A percentile compares a stretch with the other conserved stretches of the same genome.
These are phyloP conservation scores for Capitulum mitella DNA, from an alignment of 2,888 invertebrate species.

Conservation along the genomic window DNA sequence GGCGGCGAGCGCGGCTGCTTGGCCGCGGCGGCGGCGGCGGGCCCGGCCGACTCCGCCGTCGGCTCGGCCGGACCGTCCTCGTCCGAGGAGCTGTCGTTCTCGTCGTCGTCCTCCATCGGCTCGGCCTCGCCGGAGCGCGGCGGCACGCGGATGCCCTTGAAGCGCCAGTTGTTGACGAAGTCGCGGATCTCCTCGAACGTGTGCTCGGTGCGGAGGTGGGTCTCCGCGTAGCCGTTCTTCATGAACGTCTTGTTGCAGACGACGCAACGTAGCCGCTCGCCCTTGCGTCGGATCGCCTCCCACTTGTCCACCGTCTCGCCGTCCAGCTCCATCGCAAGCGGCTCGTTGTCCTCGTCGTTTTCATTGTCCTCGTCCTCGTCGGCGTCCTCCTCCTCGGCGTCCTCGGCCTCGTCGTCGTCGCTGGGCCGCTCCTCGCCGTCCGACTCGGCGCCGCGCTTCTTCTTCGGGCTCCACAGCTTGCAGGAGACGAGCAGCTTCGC, in stretches of 20 bases:
- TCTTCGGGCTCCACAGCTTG: constrained; percentile 9
- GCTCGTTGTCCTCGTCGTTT: neutral
- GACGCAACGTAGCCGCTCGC: neutral
- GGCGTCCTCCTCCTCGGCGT: neutral
- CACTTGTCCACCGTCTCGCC: constrained; percentile 12
- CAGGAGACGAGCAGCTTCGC: constrained; percentile 17
- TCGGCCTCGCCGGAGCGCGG: neutral
- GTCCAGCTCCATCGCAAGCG: neutral
- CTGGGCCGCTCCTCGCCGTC: neutral
- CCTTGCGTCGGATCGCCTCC: constrained; percentile 4
- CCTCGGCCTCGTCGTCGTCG: neutral
- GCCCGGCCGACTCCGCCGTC: neutral
- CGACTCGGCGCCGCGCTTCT: neutral
- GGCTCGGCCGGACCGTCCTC: neutral
- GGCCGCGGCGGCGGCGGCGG: neutral
- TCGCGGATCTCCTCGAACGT: neutral
- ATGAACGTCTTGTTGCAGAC: constrained; percentile 12
- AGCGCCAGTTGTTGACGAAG: neutral
- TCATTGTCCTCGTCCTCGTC: neutral
- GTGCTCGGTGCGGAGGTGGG: neutral
- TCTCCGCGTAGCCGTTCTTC: neutral
- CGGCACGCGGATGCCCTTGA: neutral
- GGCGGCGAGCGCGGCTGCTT: neutral
- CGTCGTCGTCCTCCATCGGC: neutral
- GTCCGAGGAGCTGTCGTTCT: neutral